phyloP scores from a whole-genome alignment of 1,140 invertebrate genomes.

The Drosophila sp. region DNA sequence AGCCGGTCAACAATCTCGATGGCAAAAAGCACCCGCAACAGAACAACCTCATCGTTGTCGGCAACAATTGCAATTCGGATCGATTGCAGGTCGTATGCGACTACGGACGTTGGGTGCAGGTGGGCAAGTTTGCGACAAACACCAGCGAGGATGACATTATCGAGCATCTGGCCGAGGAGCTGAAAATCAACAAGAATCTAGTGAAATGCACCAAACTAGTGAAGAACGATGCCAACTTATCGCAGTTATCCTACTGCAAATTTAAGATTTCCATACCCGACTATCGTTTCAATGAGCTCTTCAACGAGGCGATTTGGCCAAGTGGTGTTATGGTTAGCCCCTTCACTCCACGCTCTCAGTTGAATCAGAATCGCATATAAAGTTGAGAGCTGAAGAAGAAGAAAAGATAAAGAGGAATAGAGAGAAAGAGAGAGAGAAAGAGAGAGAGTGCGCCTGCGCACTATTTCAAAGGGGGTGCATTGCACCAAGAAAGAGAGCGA shows the following conservation, averaged over 20 bases:
- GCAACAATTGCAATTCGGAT: constrained; percentile 83
- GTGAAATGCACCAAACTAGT: constrained; percentile 83
- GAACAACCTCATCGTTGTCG: constrained; percentile 80
- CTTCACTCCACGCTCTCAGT: constrained; percentile 80
- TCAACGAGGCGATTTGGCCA: constrained; percentile 84
- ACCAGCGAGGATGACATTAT: constrained; percentile 83
- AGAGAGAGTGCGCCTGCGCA: constrained; percentile 39
- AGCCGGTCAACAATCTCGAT: constrained; percentile 67
- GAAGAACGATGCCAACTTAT: constrained; percentile 81
- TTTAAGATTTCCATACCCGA: constrained; percentile 83
- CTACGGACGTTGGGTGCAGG: constrained; percentile 82
- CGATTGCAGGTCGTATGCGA: constrained; percentile 82
- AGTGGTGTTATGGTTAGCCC: constrained; percentile 83
- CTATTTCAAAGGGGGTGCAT: constrained; percentile 16
- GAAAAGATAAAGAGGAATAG: too few relatives aligned
- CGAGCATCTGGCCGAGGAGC: constrained; percentile 77
- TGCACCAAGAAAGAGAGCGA: constrained; percentile 15
- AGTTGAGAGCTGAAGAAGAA: constrained; percentile 13
- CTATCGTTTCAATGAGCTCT: constrained; percentile 83
- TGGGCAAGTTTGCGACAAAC: constrained; percentile 81
- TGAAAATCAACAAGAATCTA: constrained; percentile 82
- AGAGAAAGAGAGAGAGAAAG: background rate
- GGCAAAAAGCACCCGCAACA: constrained; percentile 78
- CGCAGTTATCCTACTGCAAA: constrained; percentile 81
- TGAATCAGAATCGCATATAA: constrained; percentile 84